Evolutionary conservation across 2,888 invertebrate species (phyloP), one percentile per base, ranked within the genome.

Genomic region (Carcina quercana): DNA sequence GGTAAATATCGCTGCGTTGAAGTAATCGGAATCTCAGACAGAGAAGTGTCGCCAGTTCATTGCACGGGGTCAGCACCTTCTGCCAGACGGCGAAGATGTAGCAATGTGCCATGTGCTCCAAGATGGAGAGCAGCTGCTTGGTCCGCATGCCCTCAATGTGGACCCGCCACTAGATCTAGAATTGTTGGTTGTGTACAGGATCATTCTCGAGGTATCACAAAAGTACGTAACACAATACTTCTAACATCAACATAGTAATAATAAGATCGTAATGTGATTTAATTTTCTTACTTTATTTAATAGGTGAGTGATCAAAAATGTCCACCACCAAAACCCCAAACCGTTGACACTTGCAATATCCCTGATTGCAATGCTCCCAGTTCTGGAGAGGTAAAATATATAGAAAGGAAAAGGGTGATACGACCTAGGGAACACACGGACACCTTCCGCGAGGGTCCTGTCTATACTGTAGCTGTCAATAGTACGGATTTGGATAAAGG

Each of bases 71-170:
- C 89, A 83, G 39, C 88, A 86, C 61, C 96, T 87, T 60, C 80
- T 68, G 49, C 88, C 0, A 57, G 62, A 7, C 57, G 82, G 42
- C 59, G 91, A 52, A 85, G 88, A 15, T 93, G 93, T 58, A 95
- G 94, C 37, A 92, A 89, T 8, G 86, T 87, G 30, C 90, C 93
- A 0, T 96, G 96, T 59, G 89, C 93, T 0, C 91, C 95, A 0
- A 89, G 92, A 44, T 96, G 96, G 96, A 80, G 89, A 11, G 86
- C 90, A 0, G 87, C 86, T 1, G 86, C 89, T 3, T 96, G 96
- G 96, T 86, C 89, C 5, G 73, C 88, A 0, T 96, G 96, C 52
- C 91, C 91, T 7, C 82, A 86, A 8, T 95, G 96, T 63, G 92
- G 93, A 3, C 86, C 88, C n/a, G 93, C 94, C 1, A 75, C 84